Evolutionary conservation across 2,888 invertebrate genomes (phyloP).

Genomic region (Cerastis leucographa): DNA sequence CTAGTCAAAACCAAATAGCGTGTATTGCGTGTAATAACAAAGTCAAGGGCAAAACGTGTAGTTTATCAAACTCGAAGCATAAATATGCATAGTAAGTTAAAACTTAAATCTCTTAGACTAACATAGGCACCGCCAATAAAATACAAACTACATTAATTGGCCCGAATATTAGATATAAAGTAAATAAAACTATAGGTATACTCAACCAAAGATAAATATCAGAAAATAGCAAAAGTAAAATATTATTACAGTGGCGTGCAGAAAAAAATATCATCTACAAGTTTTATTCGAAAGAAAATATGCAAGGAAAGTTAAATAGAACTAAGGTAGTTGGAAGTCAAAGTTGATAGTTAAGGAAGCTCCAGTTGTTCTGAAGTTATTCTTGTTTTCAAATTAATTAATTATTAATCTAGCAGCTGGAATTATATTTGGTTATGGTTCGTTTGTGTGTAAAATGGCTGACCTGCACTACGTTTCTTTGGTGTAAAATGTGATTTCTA

Average conservation of each 20-base stretch:
- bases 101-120: constrained; percentile 28
- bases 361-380: constrained; percentile 29
- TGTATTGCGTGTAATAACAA: neutral
- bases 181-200: constrained; percentile 38
- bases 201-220: constrained; percentile 45
- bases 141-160: constrained; percentile 32
- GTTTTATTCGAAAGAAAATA: constrained; percentile 37
- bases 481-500: neutral
- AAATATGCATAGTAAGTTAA: constrained; percentile 26
- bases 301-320: constrained; percentile 42
- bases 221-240: constrained; percentile 48
- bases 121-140: constrained; percentile 15
- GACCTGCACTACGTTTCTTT: neutral
- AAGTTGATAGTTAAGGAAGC: constrained; percentile 24
- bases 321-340: constrained; percentile 26
- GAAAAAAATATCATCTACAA: constrained; percentile 9
- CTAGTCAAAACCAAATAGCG: neutral
- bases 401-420: constrained; percentile 21
- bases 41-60: constrained; percentile 7
- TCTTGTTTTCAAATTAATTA: constrained; percentile 40
- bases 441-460: neutral
- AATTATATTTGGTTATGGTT: constrained; percentile 13
- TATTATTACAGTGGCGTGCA: constrained; percentile 50
- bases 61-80: neutral
- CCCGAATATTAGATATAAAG: constrained; percentile 16